Percentiles rank a stretch among this genome's conserved stretches.
Conservation (phyloP, 2,797 vertebrate species). For the Limnodromus scolopaceus region DNA sequence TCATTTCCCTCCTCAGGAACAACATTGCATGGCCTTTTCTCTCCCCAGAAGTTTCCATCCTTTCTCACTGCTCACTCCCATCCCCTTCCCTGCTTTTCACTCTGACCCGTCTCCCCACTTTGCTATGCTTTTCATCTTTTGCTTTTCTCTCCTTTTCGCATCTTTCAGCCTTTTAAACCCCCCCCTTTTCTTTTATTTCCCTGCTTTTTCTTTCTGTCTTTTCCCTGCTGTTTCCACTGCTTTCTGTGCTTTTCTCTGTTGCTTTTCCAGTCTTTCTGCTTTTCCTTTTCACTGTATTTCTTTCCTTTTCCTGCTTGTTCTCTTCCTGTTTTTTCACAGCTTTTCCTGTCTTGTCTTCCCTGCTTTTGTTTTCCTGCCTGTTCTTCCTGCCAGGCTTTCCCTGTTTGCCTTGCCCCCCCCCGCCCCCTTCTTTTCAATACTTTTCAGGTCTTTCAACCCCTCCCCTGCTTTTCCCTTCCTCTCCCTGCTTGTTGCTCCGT, state of each 20-base stretch:
- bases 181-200: background rate
- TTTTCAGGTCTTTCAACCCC: background rate
- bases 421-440: background rate
- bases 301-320: background rate
- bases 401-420: background rate
- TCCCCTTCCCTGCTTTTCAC: background rate
- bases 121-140: background rate
- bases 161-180: background rate
- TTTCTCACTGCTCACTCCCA: background rate
- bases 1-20: background rate
- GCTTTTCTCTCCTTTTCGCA: background rate
- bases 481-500: background rate
- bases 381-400: background rate
- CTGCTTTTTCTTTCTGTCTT: background rate
- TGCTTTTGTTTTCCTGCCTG: background rate
- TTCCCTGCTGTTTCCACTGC: background rate
- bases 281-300: background rate
- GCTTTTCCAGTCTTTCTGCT: background rate
- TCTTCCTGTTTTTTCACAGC: background rate
- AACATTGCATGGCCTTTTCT: background rate
- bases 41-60: background rate
- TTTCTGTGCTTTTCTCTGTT: background rate
- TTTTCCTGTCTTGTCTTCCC: background rate
- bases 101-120: background rate
- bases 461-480: background rate